Evolutionary conservation across 1,140 invertebrate genomes (phyloP), one percentile per base, ranked within the genome.

Genomic region (Matsumurasca onukii): DNA sequence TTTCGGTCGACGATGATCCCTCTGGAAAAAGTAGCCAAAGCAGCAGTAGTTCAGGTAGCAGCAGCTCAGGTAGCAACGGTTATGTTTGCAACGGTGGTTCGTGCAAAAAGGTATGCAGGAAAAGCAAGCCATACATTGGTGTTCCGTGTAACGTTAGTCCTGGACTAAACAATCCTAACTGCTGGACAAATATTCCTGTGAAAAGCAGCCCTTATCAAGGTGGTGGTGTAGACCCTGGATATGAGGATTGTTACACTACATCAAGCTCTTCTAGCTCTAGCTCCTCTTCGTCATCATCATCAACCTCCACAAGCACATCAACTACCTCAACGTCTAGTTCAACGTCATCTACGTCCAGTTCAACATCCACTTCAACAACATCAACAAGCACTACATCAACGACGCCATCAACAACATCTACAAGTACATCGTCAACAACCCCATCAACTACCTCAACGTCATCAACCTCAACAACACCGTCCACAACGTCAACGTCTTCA

Each of bases 381-480:
- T 57, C 31, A 31, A 62, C 66, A 27, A 68, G 9, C n/a, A 34
- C 30, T 31, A 30, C 66, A 68, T 12, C 49, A 22, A 63, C 57
- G 1, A 45, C 3, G 3, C 2, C 51, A 68, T 3, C 27, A 2
- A 62, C 66, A 20, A 64, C 31, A 63, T 34, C 67, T 5, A 20
- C 3, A 17, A 29, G 3, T 17, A 63, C 67, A 9, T 15, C 29
- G 52, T 62, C 51, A 31, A 31, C 67, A 24, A 62, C 39, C 30
- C 17, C 57, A 63, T 3, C 5, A 24, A 57, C 15, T n/a, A 61
- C n/a, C 61, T 62, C 27, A 3, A 68, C 52, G 27, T 22, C 66
- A 68, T 63, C 55, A 49, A 9, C 57, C 15, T 45, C 9, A 31
- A 63, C 67, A 34, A 55, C 45, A 55, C 9, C 31, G 39, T 20